These are phyloP conservation scores for Anableps anableps DNA, from an alignment of 2,797 vertebrate species.

Conservation along the genomic window DNA sequence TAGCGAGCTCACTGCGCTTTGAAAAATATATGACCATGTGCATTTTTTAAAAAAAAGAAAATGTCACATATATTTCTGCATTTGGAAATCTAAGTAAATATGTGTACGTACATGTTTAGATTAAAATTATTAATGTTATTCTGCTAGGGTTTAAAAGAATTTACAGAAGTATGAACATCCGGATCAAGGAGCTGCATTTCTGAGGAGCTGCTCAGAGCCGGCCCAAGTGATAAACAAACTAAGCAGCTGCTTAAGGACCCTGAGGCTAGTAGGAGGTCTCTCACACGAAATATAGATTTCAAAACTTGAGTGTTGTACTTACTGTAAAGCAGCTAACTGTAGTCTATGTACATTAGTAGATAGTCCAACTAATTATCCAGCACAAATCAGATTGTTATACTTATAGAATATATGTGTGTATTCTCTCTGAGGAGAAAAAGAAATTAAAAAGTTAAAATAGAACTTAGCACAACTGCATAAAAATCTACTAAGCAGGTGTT, in stretches of 20 bases:
- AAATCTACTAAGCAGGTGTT: neutral
- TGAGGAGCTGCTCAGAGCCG: slow-evolving; percentile 41
- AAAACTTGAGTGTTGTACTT: too few species aligned
- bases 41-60: neutral
- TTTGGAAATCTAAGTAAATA: neutral
- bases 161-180: slow-evolving; percentile 28
- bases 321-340: neutral
- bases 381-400: neutral
- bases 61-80: neutral
- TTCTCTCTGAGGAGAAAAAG: neutral
- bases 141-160: slow-evolving; percentile 4
- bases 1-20: neutral
- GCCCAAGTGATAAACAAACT: slow-evolving; percentile 1
- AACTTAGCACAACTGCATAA: neutral
- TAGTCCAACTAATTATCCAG: neutral
- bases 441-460: neutral
- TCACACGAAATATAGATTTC: neutral
- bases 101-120: neutral
- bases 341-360: neutral
- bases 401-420: neutral
- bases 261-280: neutral
- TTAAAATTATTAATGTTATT: neutral
- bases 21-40: neutral
- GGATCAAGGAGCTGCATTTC: slow-evolving; percentile 30
- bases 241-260: neutral